Base-by-base conservation (phyloP, 37 sponge, comb jelly and placozoan species). In the Corticium candelabrum region DNA sequence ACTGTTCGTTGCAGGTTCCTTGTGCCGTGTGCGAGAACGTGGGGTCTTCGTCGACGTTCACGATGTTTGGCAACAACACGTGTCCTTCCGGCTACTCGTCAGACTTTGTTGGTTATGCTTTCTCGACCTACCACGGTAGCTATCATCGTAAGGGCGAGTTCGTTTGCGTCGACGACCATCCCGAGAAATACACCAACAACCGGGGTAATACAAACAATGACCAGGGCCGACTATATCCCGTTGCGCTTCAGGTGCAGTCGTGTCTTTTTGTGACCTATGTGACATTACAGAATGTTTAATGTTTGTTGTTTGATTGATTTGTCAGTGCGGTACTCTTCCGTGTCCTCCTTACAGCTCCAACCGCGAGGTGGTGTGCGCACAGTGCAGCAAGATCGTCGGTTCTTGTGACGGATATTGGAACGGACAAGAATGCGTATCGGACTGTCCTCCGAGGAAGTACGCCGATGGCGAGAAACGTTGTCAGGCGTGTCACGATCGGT, bases 351-450 rank as follows among this genome's bases (percentile, higher is more conserved):
- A 50, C 62, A 21, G 11, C 62, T 27, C 15, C 62, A 50, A 50
- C 21, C 62, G 62, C 11, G 62, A 50, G 21, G 62, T 50, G 62
- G 21, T 50, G 11, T 50, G 62, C 62, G 62, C 62, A 27, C 62
- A 50, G 62, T 50, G 62, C 62, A 50, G 62, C 62, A 50, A 50
- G 62, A 50, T 50, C 21, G 62, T 50, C 21, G 62, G 62, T 27
- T 11, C 62, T 11, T 50, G 62, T 21, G 62, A 50, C 62, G 62
- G 62, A 27, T 50, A 50, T 50, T 50, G 62, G 62, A 50, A 50
- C 62, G 62, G 62, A 21, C 62, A 50, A 21, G 62, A 50, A 21
- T 50, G 62, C 62, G 62, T 50, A 21, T 50, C 62, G 62, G 62
- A 50, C 11, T 50, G 62, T 50, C 62, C 62, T 27, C 62, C 62